These are phyloP conservation scores for Crotalus viridis DNA, from an alignment of 2,113 vertebrate species.

Conservation along the genomic window DNA sequence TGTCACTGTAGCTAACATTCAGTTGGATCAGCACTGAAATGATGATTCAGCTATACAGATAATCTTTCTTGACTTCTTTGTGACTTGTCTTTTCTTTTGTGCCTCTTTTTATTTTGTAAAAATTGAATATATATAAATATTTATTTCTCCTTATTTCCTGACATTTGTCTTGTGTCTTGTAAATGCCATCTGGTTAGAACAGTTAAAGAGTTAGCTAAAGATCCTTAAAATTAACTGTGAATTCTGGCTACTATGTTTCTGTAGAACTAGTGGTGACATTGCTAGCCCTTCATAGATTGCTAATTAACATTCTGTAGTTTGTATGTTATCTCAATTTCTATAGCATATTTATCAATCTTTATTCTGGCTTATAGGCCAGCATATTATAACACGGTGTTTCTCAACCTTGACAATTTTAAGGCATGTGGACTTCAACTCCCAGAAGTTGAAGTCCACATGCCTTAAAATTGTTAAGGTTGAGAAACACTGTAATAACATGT, in stretches of 20 bases:
- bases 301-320: background rate
- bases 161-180: background rate
- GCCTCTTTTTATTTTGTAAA: background rate
- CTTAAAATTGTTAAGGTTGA: too few relatives aligned
- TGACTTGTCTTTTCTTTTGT: background rate
- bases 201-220: background rate
- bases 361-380: background rate
- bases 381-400: background rate
- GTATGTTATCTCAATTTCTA: background rate
- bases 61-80: background rate
- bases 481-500: background rate
- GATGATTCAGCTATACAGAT: background rate
- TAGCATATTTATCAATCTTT: background rate
- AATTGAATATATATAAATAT: background rate
- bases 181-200: background rate
- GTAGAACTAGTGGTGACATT: background rate
- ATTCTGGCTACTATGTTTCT: background rate
- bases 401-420: too few relatives aligned
- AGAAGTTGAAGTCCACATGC: too few relatives aligned
- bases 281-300: background rate
- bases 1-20: background rate
- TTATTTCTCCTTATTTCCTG: background rate
- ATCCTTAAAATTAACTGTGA: background rate
- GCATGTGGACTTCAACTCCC: too few relatives aligned
- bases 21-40: constrained; percentile 19